Base-by-base conservation (phyloP, 2,113 vertebrate genomes). In the Sphyrna mokarran region DNA sequence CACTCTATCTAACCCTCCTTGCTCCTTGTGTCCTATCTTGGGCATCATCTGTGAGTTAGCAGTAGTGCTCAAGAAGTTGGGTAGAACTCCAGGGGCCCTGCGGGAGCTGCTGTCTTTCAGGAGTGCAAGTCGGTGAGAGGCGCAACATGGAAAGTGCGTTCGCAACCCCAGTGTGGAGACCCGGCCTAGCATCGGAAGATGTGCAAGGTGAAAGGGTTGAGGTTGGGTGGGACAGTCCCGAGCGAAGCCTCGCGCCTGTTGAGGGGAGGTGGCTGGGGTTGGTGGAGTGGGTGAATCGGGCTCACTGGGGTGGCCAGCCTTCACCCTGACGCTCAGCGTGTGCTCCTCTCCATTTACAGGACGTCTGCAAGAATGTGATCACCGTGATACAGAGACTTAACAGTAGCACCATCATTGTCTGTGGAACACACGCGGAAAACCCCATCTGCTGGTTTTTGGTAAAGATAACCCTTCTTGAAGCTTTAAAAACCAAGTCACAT, bases 391-490 rank as follows among this genome's bases (percentile, higher is more conserved):
- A 98, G 96, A 98, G 97, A 96, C 96, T 98, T 37, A 98, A 98
- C 16, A 96, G 97, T 96, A 98, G 97, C 22, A 96, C 97, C 14
- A 69, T 96, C 94, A 96, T 98, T 26, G 97, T 97, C 13, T 98
- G 98, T 95, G 98, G 98, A 40, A 98, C 98, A n/a, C 98, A 98
- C 13, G 98, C 98, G 0, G 98, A 97, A 1, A 97, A 96, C 96
- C 98, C 98, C 86, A 97, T 98, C 96, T 98, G 98, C 96, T 98
- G 98, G 98, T 97, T 97, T 96, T 96, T 98, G 98, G 98, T 98
- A 97, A 98, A 95, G 22, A 93, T 90, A 11, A 48, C 22, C 22
- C 37, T 90, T 90, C 48, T 16, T 18, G 8, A 20, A 48, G 0
- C 18, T 90, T 90, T 43, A 48, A 23, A 54, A 18, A 22, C 1